These are phyloP conservation scores for Spea hammondii DNA, from an alignment of 2,797 vertebrate genomes.

Conservation along the genomic window DNA sequence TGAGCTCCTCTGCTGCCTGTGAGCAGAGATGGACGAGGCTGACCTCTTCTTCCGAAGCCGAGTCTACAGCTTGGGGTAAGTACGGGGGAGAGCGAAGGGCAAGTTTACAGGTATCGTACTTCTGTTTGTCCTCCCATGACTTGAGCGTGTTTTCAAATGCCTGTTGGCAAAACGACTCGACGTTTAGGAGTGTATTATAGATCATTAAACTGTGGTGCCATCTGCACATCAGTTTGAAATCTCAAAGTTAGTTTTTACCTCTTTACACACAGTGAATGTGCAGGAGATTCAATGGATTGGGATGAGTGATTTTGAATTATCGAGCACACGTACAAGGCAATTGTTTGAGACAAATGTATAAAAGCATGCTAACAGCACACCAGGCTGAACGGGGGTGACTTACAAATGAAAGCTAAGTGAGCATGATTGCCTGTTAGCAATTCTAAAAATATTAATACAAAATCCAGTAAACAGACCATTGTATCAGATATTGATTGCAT, in stretches of 20 bases:
- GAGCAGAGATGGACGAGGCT: constrained; percentile 85
- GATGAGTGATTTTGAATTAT: too few relatives aligned
- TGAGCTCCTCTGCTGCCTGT: constrained; percentile 90
- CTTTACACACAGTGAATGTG: neutral
- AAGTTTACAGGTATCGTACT: constrained; percentile 83
- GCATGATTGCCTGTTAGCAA: too few relatives aligned
- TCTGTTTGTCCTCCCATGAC: constrained; percentile 98
- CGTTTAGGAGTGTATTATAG: neutral
- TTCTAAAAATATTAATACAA: too few relatives aligned
- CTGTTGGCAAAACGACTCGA: constrained; percentile 64
- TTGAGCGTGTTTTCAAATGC: constrained; percentile 97
- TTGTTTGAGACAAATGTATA: too few relatives aligned
- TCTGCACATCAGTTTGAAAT: neutral
- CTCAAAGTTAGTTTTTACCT: neutral
- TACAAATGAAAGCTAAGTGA: too few relatives aligned
- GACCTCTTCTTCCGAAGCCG: constrained; percentile 88
- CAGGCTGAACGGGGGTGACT: too few relatives aligned
- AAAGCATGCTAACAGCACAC: too few relatives aligned
- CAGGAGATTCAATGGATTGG: too few relatives aligned
- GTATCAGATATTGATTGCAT: too few relatives aligned
- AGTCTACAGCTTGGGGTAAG: constrained; percentile 87
- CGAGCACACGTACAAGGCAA: too few relatives aligned
- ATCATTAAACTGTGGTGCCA: neutral
- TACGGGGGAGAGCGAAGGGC: constrained; percentile 84
- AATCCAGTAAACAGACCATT: too few relatives aligned